Conservation (phyloP, 2,797 vertebrate species). For the Myotis planiceps region DNA sequence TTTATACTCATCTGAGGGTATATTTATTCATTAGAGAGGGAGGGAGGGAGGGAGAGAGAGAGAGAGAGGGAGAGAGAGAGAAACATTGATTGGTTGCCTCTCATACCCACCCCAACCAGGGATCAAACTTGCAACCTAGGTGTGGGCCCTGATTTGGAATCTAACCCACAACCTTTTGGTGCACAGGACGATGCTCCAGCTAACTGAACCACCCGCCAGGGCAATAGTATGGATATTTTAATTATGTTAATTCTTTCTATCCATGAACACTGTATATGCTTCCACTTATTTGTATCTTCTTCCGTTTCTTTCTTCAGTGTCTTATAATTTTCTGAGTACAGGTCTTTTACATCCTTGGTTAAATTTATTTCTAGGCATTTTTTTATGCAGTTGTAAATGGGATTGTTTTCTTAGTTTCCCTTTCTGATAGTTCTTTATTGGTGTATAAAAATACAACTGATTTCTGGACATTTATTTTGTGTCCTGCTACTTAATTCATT, state of each 20-base stretch:
- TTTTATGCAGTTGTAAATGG: not conserved
- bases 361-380: not conserved
- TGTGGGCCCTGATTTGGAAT: not conserved
- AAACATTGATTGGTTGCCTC: not conserved
- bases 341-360: too few species aligned
- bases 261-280: too few species aligned
- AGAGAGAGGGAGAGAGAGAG: not conserved
- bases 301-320: too few species aligned
- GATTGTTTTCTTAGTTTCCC: not conserved
- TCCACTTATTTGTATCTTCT: too few species aligned
- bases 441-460: not conserved
- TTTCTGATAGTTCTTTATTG: not conserved
- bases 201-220: not conserved
- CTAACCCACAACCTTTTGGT: not conserved
- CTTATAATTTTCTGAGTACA: too few species aligned
- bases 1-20: too few species aligned
- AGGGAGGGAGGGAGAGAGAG: too few species aligned
- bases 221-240: too few species aligned
- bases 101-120: too few species aligned
- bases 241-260: too few species aligned
- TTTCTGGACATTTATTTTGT: not conserved
- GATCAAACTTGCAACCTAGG: not conserved
- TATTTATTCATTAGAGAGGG: not conserved
- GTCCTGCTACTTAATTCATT: not conserved
- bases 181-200: not conserved